A percentile compares a stretch with the other conserved stretches of the same genome.
Conservation (phyloP, 2,797 vertebrate genomes). For the Typhlichthys subterraneus region DNA sequence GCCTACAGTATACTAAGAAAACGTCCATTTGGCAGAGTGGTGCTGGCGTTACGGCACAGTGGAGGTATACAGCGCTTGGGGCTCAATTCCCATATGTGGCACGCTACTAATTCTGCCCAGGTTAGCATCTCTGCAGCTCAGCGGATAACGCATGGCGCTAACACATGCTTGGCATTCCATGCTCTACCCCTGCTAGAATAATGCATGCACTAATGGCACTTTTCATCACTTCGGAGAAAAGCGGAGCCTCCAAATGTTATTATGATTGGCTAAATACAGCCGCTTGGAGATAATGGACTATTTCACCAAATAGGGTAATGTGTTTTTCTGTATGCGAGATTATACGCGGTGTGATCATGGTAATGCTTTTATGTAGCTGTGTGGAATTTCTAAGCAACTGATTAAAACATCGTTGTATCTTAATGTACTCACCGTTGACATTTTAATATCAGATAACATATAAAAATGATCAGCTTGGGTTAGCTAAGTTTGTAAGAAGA, state of each 20-base stretch:
- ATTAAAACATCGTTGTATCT: neutral
- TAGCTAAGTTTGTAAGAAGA: neutral
- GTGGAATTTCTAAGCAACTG: neutral
- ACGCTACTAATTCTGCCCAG: neutral
- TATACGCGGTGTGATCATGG: no score
- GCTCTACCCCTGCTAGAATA: conserved; percentile 8
- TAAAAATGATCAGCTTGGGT: neutral
- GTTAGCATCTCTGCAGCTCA: neutral
- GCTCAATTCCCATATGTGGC: conserved; percentile 20
- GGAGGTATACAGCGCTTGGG: no score
- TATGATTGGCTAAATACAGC: conserved; percentile 10
- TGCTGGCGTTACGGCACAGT: no score
- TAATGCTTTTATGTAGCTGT: no score
- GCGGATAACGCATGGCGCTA: neutral
- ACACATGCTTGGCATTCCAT: neutral
- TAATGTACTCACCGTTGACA: neutral
- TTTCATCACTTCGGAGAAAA: neutral
- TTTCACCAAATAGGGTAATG: neutral
- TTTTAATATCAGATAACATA: neutral
- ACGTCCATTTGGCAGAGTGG: neutral
- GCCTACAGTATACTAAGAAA: conserved; percentile 3
- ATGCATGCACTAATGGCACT: conserved; percentile 14
- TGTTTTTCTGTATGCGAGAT: neutral
- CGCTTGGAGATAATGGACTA: neutral
- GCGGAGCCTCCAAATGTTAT: conserved; percentile 22